Base-by-base conservation (phyloP, 2,888 invertebrate genomes). In the Acanthoscelides obtectus region DNA sequence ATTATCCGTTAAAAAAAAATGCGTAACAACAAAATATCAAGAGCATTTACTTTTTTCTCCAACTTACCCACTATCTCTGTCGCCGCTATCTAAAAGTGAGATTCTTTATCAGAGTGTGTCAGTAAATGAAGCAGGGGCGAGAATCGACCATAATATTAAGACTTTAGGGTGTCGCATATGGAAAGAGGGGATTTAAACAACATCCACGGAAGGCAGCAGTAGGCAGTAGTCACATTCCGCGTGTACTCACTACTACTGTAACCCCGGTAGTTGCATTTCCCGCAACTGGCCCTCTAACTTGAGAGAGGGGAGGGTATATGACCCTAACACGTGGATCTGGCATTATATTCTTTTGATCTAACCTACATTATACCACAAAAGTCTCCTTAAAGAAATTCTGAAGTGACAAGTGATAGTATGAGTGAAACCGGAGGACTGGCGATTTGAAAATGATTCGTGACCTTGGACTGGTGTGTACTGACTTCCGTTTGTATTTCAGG, bases 401-500 rank as follows among this genome's bases (percentile, higher is more conserved):
- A n/a, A n/a, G n/a, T n/a, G n/a, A n/a, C n/a, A n/a, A n/a, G n/a
- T n/a, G n/a, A n/a, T n/a, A n/a, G n/a, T 45, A 45, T 45, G 45
- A 45, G 45, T 45, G 75, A 45, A 4, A 12, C 45, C 17, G 17
- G 45, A 45, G 45, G 25, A 25, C 25, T 45, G 45, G 17, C 17
- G 45, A 68, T 63, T 21, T 64, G 66, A 79, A 73, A 71, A 84
- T 83, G 84, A 76, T 85, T 79, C 84, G 82, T 79, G 81, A 81
- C 77, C 76, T 84, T 73, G 77, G 76, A 25, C 21, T 76, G 20
- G 67, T 78, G 75, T 81, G 81, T 80, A 79, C 82, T 82, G 82
- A 84, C 77, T 80, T 81, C 79, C 81, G 82, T 80, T 83, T 83
- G 86, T 87, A 84, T 92, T 91, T 83, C 91, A 94, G 91, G 89